A percentile compares a stretch with the other conserved stretches of the same genome.
phyloP scores from a whole-genome alignment of 2,113 vertebrate genomes.

The Pardalotus punctatus region DNA sequence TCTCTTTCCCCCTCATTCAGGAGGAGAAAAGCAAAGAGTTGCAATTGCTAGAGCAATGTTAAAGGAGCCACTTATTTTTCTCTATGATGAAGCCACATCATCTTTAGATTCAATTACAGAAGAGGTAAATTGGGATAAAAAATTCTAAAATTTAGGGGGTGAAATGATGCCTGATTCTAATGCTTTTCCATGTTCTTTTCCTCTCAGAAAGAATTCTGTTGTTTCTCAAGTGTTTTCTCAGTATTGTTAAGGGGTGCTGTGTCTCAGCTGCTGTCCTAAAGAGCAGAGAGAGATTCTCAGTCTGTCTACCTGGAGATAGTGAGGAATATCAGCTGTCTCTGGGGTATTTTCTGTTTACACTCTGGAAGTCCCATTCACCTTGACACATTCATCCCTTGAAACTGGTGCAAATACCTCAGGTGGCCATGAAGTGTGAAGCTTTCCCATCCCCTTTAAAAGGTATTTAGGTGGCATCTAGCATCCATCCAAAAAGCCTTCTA shows the following conservation, averaged over 20 bases:
- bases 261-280: not conserved
- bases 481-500: not conserved
- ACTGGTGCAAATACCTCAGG: not conserved
- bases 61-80: conserved; percentile 89
- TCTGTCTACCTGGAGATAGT: not conserved
- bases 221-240: not conserved
- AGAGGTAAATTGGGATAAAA: conserved; percentile 80
- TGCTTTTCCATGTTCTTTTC: not conserved
- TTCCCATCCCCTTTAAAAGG: not conserved
- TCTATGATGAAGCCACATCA: conserved; percentile 98
- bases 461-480: not conserved
- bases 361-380: not conserved
- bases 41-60: conserved; percentile 94
- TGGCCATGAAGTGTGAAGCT: not conserved
- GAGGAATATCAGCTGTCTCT: not conserved
- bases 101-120: conserved; percentile 98
- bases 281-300: not conserved
- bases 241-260: not conserved
- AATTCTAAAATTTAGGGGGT: not conserved
- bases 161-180: not conserved
- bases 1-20: conserved; percentile 60
- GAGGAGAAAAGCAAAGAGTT: conserved; percentile 96
- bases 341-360: not conserved
- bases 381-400: not conserved
- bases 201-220: not conserved